Evolutionary conservation across 2,797 vertebrate genomes (phyloP).

Genomic region (Pseudopleuronectes americanus): DNA sequence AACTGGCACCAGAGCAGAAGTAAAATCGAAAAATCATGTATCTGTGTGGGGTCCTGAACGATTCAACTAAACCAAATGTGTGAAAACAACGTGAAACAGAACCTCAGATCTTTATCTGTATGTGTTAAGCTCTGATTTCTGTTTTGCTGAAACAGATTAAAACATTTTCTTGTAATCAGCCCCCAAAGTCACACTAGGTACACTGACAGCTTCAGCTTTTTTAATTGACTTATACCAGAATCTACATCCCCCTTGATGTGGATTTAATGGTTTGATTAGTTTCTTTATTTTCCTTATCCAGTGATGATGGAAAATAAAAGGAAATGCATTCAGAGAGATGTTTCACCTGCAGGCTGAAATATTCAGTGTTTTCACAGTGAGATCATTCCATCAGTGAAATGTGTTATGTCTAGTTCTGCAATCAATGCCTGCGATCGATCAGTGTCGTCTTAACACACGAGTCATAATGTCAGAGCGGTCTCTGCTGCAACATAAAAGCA

Average conservation of each 20-base stretch:
- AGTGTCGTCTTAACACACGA: conserved; percentile 31
- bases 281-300: conserved; percentile 9
- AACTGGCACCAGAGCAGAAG: background rate
- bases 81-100: background rate
- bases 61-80: background rate
- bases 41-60: no score
- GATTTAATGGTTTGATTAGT: conserved; percentile 10
- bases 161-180: background rate
- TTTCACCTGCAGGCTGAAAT: background rate
- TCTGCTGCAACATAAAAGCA: conserved; percentile 42
- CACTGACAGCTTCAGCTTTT: background rate
- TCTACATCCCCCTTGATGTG: background rate
- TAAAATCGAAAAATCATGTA: background rate
- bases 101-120: background rate
- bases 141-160: background rate
- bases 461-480: conserved; percentile 33
- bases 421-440: conserved; percentile 47
- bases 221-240: background rate
- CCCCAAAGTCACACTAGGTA: background rate
- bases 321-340: background rate
- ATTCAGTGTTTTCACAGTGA: conserved; percentile 22
- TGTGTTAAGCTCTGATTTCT: background rate
- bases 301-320: conserved; percentile 15
- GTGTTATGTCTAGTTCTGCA: conserved; percentile 9
- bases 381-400: conserved; percentile 25